Conservation (phyloP, 2,797 vertebrate species). For the Sebastes jordani region DNA sequence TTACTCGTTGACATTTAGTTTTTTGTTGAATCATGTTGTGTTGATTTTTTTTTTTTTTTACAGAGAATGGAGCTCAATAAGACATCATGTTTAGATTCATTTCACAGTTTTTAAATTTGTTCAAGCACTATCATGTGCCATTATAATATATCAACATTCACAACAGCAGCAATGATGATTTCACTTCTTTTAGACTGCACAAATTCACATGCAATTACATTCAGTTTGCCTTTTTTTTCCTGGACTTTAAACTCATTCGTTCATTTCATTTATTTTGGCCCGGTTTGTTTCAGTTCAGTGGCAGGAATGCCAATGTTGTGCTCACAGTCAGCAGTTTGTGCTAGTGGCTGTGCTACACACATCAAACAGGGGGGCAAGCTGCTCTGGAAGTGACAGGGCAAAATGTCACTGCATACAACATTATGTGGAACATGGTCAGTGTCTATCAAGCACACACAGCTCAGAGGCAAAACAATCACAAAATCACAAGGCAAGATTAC, state of each 20-base stretch:
- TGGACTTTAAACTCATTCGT: not conserved
- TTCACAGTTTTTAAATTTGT: too few species aligned
- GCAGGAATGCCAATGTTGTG: conserved; percentile 16
- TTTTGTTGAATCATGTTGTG: too few species aligned
- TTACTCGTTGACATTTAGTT: too few species aligned
- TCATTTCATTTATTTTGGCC: not conserved
- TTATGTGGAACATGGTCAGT: conserved; percentile 15
- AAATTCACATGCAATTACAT: not conserved
- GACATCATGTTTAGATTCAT: too few species aligned
- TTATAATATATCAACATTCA: too few species aligned
- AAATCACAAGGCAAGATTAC: conserved; percentile 1
- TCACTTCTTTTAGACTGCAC: not conserved
- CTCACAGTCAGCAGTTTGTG: conserved; percentile 29
- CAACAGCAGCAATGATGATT: not conserved
- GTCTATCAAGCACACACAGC: conserved; percentile 34
- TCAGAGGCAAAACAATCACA: conserved; percentile 39
- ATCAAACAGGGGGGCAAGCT: conserved; percentile 12
- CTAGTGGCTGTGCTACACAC: conserved; percentile 38
- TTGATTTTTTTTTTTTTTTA: too few species aligned
- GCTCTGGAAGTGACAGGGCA: conserved; percentile 34
- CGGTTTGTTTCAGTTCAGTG: conserved; percentile 50
- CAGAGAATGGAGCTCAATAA: too few species aligned
- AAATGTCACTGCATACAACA: conserved; percentile 54
- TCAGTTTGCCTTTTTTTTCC: not conserved
- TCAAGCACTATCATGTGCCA: too few species aligned